A percentile compares a stretch with the other conserved stretches of the same genome.
These are phyloP conservation scores for Neomicropteryx cornuta DNA, from an alignment of 1,140 invertebrate genomes.

Conservation along the genomic window DNA sequence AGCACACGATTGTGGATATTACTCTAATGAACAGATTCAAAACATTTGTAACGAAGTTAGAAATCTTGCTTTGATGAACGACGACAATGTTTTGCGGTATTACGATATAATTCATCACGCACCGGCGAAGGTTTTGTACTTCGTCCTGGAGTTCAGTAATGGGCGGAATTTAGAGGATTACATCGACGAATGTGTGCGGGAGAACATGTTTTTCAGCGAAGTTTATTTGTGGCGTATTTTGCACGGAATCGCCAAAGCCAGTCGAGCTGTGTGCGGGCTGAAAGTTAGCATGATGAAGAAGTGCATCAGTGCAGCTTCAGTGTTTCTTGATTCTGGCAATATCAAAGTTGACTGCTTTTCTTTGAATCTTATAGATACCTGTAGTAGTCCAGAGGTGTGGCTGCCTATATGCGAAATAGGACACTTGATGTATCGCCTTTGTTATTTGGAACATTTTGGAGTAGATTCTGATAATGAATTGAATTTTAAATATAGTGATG, in stretches of 20 bases:
- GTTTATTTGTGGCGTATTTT: constrained; percentile 32
- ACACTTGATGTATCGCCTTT: constrained; percentile 21
- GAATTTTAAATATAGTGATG: constrained; percentile 28
- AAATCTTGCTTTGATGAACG: constrained; percentile 26
- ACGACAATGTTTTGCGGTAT: constrained; percentile 26
- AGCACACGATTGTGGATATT: constrained; percentile 30
- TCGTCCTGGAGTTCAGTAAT: constrained; percentile 30
- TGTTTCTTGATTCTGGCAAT: constrained; percentile 27
- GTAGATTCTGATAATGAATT: constrained; percentile 17
- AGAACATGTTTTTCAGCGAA: constrained; percentile 27
- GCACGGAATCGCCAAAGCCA: constrained; percentile 26
- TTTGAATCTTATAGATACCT: constrained; percentile 11
- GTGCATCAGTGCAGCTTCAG: constrained; percentile 23
- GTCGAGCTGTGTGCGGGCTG: constrained; percentile 21
- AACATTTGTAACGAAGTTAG: constrained; percentile 29
- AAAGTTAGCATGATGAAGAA: constrained; percentile 24
- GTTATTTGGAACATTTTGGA: constrained; percentile 15
- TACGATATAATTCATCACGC: constrained; percentile 31
- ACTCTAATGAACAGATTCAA: constrained; percentile 30
- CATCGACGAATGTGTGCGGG: constrained; percentile 21
- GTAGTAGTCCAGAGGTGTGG: constrained; percentile 1
- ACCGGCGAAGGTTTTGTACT: constrained; percentile 32
- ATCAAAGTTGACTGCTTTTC: constrained; percentile 32
- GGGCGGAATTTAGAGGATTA: constrained; percentile 29
- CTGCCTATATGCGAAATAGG: constrained; percentile 25